These are phyloP conservation scores for Alauda arvensis DNA, from an alignment of 2,797 vertebrate genomes.

Conservation along the genomic window DNA sequence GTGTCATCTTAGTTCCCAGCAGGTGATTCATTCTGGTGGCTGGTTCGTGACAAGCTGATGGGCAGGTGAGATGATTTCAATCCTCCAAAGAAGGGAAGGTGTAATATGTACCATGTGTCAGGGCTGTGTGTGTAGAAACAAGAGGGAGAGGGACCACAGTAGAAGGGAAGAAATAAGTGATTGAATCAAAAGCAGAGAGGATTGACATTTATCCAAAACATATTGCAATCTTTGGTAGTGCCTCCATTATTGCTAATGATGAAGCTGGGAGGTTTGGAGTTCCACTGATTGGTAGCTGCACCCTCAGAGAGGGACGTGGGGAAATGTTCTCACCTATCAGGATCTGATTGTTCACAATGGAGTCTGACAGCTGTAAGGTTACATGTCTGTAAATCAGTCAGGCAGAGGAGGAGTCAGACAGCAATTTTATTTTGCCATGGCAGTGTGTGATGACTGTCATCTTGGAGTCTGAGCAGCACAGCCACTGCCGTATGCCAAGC, in stretches of 20 bases:
- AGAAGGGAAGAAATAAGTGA: constrained; percentile 12
- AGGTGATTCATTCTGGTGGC: constrained; percentile 9
- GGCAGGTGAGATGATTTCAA: constrained; percentile 38
- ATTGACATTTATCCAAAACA: constrained; percentile 32
- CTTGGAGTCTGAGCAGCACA: background rate
- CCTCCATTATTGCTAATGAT: background rate
- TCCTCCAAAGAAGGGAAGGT: background rate
- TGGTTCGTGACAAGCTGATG: background rate
- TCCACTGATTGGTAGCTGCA: background rate
- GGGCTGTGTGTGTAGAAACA: background rate
- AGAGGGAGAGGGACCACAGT: background rate
- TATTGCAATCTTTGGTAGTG: background rate
- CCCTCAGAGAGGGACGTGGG: background rate
- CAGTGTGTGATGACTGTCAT: background rate
- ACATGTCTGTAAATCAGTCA: background rate
- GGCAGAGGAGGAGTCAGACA: background rate
- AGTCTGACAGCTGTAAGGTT: background rate
- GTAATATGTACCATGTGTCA: constrained; percentile 30
- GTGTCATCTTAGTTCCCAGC: background rate
- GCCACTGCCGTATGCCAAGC: background rate
- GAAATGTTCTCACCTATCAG: background rate
- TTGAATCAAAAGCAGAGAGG: constrained; percentile 6
- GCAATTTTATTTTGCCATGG: background rate
- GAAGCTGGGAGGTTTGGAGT: background rate
- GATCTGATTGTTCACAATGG: background rate